These are phyloP conservation scores for Drosophila histrio DNA, from an alignment of 2,888 invertebrate genomes.

Conservation along the genomic window DNA sequence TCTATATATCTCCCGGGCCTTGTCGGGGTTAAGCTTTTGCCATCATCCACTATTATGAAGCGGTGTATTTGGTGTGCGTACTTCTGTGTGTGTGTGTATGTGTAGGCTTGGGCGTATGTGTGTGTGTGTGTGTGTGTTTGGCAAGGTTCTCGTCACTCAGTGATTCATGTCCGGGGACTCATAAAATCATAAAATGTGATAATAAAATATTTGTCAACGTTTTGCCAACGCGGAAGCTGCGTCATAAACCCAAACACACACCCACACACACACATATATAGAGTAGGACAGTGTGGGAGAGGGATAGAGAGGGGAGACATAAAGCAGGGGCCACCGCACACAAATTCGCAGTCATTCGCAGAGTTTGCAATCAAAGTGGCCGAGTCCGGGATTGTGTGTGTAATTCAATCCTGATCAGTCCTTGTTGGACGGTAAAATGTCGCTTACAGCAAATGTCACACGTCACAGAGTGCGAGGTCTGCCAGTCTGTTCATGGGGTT, in stretches of 20 bases:
- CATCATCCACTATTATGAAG: slow-evolving; percentile 54
- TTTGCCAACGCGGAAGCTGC: slow-evolving; percentile 58
- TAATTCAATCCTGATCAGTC: slow-evolving; percentile 81
- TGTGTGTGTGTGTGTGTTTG: slow-evolving; percentile 10
- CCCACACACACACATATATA: neutral
- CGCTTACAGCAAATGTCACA: slow-evolving; percentile 79
- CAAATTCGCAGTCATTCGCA: slow-evolving; percentile 51
- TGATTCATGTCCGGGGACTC: slow-evolving; percentile 81
- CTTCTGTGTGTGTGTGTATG: neutral
- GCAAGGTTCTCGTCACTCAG: slow-evolving; percentile 63
- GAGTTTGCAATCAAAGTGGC: slow-evolving; percentile 77
- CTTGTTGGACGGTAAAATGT: slow-evolving; percentile 74
- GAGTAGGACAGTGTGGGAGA: neutral
- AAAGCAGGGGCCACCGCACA: slow-evolving; percentile 17
- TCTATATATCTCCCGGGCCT: slow-evolving; percentile 3
- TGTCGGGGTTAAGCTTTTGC: slow-evolving; percentile 40
- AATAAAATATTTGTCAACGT: slow-evolving; percentile 80
- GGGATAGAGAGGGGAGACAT: neutral
- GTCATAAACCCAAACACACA: slow-evolving; percentile 31
- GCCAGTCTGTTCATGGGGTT: slow-evolving; percentile 48
- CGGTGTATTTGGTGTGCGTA: slow-evolving; percentile 10
- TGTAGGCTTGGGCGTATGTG: too few species aligned
- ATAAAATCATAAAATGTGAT: slow-evolving; percentile 80
- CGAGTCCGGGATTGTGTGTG: slow-evolving; percentile 78
- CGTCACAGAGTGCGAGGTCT: slow-evolving; percentile 48